Conservation (phyloP, 2,113 vertebrate species). For the Callionymus lyra region DNA sequence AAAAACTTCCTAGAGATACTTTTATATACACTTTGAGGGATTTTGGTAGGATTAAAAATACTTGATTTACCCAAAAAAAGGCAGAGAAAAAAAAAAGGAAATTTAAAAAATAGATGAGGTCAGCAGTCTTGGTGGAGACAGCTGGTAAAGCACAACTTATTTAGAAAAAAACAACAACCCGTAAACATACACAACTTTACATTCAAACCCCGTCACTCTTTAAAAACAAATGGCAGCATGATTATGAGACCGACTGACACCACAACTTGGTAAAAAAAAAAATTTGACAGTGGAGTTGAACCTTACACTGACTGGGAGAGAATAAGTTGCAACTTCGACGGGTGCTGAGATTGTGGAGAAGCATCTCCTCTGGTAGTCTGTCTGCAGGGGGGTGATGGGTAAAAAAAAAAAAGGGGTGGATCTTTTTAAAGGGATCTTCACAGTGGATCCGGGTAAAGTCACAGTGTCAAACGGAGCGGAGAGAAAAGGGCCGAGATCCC, state of each 20-base stretch:
- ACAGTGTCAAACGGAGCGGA: slow-evolving; percentile 62
- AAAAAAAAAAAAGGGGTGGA: slow-evolving; percentile 1
- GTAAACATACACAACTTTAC: slow-evolving; percentile 54
- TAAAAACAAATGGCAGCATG: slow-evolving; percentile 51
- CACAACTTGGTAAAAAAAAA: background rate
- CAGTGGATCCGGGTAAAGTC: slow-evolving; percentile 78
- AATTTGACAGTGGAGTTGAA: slow-evolving; percentile 15
- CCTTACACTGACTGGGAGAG: slow-evolving; percentile 18
- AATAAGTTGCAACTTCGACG: slow-evolving; percentile 29
- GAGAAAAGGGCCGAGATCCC: background rate
- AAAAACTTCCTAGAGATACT: too few species aligned
- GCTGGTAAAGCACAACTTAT: slow-evolving; percentile 2
- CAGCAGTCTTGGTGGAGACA: slow-evolving; percentile 16
- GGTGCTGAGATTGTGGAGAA: slow-evolving; percentile 55
- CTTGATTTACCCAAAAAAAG: background rate
- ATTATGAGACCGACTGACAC: slow-evolving; percentile 18
- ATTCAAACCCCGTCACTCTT: slow-evolving; percentile 37
- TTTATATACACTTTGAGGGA: too few species aligned
- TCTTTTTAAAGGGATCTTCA: slow-evolving; percentile 70
- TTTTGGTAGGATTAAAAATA: too few species aligned
- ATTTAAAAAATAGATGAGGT: slow-evolving; percentile 39
- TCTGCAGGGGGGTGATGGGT: slow-evolving; percentile 13
- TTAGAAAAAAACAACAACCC: slow-evolving; percentile 17
- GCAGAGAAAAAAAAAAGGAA: background rate
- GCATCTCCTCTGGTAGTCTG: slow-evolving; percentile 41